These are phyloP conservation scores for Lutraria rhynchaena DNA, from an alignment of 1,140 invertebrate species.

Conservation along the genomic window DNA sequence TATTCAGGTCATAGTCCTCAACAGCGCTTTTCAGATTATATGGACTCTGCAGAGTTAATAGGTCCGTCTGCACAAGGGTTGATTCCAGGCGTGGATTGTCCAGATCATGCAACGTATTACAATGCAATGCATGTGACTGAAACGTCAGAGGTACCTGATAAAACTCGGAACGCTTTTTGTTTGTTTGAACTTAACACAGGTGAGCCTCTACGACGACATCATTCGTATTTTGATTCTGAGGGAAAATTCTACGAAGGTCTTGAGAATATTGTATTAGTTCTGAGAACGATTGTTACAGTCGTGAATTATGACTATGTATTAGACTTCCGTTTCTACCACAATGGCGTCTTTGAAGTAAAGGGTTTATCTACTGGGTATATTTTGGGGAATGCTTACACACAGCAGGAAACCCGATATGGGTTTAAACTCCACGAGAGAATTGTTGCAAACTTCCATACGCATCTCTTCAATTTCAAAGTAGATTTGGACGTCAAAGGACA, in stretches of 20 bases:
- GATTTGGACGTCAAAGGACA: constrained; percentile 70
- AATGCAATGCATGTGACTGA: constrained; percentile 53
- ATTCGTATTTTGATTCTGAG: constrained; percentile 42
- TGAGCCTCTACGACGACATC: constrained; percentile 67
- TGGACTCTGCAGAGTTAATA: constrained; percentile 69
- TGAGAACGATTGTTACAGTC: constrained; percentile 68
- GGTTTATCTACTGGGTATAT: constrained; percentile 71
- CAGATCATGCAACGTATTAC: constrained; percentile 69
- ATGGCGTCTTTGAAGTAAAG: constrained; percentile 69
- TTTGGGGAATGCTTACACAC: constrained; percentile 40
- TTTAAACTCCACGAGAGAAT: constrained; percentile 63
- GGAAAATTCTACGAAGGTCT: constrained; percentile 69
- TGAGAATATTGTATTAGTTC: constrained; percentile 64
- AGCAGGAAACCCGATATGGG: constrained; percentile 58
- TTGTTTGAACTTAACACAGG: constrained; percentile 76
- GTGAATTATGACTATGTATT: constrained; percentile 75
- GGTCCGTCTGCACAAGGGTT: constrained; percentile 64
- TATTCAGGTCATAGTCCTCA: constrained; percentile 68
- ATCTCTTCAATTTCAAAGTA: constrained; percentile 73
- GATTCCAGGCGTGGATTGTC: constrained; percentile 76
- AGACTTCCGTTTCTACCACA: constrained; percentile 73
- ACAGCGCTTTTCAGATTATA: constrained; percentile 65
- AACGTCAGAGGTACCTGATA: constrained; percentile 7
- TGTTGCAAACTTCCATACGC: constrained; percentile 67
- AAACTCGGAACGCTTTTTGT: constrained; percentile 68